A percentile compares a stretch with the other conserved stretches of the same genome.
These are phyloP conservation scores for Lonchura striata DNA, from an alignment of 2,113 vertebrate species.

Conservation along the genomic window DNA sequence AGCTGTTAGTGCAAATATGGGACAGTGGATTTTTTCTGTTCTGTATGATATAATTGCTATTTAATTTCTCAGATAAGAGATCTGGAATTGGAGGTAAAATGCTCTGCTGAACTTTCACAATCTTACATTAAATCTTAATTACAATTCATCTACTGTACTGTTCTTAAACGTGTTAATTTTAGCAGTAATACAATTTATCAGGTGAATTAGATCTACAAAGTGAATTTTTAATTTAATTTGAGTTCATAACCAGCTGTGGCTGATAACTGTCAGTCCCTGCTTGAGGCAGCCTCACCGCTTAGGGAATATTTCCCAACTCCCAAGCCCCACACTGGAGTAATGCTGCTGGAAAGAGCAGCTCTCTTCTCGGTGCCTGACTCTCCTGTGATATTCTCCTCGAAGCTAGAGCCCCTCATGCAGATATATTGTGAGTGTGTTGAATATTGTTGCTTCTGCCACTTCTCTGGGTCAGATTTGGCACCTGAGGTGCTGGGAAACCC, in stretches of 20 bases:
- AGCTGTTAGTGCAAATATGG: not conserved
- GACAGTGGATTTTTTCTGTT: not conserved
- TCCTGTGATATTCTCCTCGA: not conserved
- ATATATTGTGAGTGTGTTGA: not conserved
- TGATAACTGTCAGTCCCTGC: not conserved
- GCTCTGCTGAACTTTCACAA: not conserved
- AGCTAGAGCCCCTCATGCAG: accelerated
- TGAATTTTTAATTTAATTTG: not conserved
- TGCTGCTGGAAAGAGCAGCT: not conserved
- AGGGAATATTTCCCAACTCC: not conserved
- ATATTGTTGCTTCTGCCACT: accelerated
- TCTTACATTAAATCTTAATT: slow-evolving; percentile 9
- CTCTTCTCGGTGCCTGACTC: not conserved
- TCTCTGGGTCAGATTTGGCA: not conserved
- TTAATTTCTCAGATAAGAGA: slow-evolving; percentile 3
- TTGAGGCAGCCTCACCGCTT: not conserved
- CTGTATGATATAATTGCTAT: not conserved
- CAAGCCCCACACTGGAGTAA: not conserved
- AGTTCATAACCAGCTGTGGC: not conserved
- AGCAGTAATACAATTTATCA: not conserved
- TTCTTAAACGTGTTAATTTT: not conserved
- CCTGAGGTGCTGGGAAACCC: not conserved
- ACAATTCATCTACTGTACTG: not conserved
- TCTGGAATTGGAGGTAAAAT: not conserved
- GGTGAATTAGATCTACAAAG: not conserved